Conservation (phyloP, 2,113 vertebrate species). For the Rissa tridactyla region DNA sequence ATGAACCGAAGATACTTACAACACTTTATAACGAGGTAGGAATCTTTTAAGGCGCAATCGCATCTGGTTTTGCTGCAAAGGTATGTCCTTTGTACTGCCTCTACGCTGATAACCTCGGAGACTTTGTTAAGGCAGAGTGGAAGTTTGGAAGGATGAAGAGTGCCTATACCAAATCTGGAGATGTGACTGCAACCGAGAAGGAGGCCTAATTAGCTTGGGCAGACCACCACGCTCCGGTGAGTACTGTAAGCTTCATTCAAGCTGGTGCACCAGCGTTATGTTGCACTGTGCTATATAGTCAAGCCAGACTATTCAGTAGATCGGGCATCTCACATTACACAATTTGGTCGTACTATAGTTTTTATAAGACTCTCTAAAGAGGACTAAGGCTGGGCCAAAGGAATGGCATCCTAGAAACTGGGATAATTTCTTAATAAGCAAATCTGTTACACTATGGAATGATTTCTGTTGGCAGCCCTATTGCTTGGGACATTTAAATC, state of each 20-base stretch:
- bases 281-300: not conserved
- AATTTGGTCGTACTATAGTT: rapidly evolving
- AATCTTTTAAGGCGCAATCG: not conserved
- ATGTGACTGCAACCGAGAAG: not conserved
- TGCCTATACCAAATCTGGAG: not conserved
- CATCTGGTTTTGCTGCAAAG: not conserved
- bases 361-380: not conserved
- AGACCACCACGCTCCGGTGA: not conserved
- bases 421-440: not conserved
- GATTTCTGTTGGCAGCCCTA: not conserved
- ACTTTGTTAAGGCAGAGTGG: not conserved
- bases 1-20: not conserved
- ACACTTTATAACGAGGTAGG: not conserved
- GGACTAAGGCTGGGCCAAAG: not conserved
- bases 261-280: not conserved
- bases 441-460: not conserved
- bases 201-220: not conserved
- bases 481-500: not conserved
- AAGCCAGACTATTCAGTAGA: not conserved
- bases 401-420: not conserved
- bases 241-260: not conserved
- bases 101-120: not conserved
- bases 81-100: not conserved
- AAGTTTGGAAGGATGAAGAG: not conserved
- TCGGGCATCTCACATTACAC: not conserved